Base-by-base conservation (phyloP, 2,797 vertebrate genomes). In the Platyrinchus mystaceus region DNA sequence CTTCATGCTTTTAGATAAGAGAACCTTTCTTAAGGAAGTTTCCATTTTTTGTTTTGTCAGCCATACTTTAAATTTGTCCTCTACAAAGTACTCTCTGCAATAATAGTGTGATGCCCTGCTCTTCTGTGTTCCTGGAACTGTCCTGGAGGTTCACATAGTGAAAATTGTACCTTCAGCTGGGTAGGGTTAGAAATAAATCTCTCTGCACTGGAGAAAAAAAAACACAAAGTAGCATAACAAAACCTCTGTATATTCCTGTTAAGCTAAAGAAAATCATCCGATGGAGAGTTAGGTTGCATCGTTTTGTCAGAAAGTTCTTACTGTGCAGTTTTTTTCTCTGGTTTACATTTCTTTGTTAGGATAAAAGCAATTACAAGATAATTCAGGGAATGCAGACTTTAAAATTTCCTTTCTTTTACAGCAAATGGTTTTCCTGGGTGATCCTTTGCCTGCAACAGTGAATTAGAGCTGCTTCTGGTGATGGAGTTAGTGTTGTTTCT, bases 241-340 rank as follows among this genome's bases (percentile, higher is more conserved):
- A 73, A 14, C 0, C 0, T 2, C 6, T 55, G 75, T 20, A 12
- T 55, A 56, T 76, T 69, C 18, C 30, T 63, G 3, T 46, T 83
- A 56, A 77, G 7, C 19, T 85, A 50, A 52, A 69, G 43, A 8
- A 53, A 36, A 71, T 69, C 10, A 69, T 15, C 16, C 28, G 10
- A 44, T 39, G 15, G 17, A 75, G 27, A 88, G 3, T 14, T 39
- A 27, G 5, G 37, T 92, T 49, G 11, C 24, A 19, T 75, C 0
- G 14, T 92, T 78, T 60, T 64, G 5, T 36, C 32, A 76, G 47
- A 43, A 81, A 53, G 11, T 43, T 24, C 21, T 69, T 84, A 70
- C 70, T 32, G 13, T 91, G 19, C 34, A 6, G 3, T 15, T 21
- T 53, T 78, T 46, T 84, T 55, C 3, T 70, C 52, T 63, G 28